Conservation (phyloP, 2,113 vertebrate species). For the Gnathonemus longibarbis region DNA sequence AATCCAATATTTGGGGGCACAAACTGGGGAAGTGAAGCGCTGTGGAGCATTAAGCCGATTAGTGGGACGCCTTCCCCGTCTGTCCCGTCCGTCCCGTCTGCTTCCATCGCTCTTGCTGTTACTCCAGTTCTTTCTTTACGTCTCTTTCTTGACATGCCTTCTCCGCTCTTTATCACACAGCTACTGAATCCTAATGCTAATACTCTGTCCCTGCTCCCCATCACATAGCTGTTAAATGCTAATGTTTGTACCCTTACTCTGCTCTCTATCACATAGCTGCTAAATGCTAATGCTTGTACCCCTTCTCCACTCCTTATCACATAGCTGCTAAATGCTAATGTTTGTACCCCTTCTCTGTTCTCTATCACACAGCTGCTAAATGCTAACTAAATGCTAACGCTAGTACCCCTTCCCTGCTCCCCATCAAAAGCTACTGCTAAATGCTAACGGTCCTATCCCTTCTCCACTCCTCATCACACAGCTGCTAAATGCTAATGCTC, state of each 20-base stretch:
- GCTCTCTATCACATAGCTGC: neutral
- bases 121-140: neutral
- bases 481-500: too few species aligned
- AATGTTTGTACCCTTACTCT: neutral
- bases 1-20: constrained; percentile 21
- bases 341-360: neutral
- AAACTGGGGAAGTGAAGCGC: constrained; percentile 9
- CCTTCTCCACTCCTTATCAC: neutral
- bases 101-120: neutral
- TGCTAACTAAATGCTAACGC: neutral
- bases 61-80: neutral
- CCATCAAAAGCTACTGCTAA: neutral
- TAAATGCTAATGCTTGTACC: too few species aligned
- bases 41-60: constrained; percentile 11
- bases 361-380: neutral
- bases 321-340: neutral
- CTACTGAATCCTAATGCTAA: neutral
- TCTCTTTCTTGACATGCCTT: neutral
- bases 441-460: neutral
- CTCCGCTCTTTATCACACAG: neutral
- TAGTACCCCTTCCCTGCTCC: neutral
- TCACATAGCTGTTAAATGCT: neutral
- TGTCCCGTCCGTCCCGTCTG: neutral
- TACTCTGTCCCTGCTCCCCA: neutral
- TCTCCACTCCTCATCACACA: neutral